phyloP scores from a whole-genome alignment of 2,113 vertebrate species.

The Thymallus thymallus region DNA sequence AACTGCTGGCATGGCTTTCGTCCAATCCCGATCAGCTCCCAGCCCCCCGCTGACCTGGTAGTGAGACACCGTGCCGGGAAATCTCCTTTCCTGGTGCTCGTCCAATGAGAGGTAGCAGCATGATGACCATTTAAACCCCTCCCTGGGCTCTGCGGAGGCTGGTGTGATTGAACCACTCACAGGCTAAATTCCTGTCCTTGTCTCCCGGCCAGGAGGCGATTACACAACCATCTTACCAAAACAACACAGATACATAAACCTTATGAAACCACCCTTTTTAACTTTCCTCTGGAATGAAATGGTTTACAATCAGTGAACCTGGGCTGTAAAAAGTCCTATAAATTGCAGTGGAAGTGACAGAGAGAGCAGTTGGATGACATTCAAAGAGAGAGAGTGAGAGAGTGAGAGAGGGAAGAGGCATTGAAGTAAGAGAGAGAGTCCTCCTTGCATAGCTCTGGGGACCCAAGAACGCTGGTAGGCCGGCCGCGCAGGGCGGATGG shows the following conservation, averaged over 20 bases:
- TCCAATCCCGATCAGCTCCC: constrained; percentile 49
- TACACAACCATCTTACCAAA: constrained; percentile 35
- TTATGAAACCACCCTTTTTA: constrained; percentile 27
- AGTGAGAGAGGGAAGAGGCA: constrained; percentile 15
- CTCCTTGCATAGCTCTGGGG: constrained; percentile 17
- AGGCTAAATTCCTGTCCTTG: constrained; percentile 31
- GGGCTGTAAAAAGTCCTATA: constrained; percentile 25
- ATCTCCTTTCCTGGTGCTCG: constrained; percentile 37
- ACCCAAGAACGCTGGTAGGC: constrained; percentile 43
- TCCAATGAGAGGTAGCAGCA: constrained; percentile 41
- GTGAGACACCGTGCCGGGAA: constrained; percentile 39
- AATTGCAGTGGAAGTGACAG: constrained; percentile 27
- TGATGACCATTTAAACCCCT: constrained; percentile 30
- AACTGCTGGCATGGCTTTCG: constrained; percentile 55
- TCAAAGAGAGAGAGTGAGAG: constrained; percentile 1
- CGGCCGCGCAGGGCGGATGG: constrained; percentile 15
- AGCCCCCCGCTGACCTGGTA: constrained; percentile 42
- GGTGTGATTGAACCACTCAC: constrained; percentile 37
- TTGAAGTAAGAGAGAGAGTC: background rate
- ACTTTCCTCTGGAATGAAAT: constrained; percentile 17
- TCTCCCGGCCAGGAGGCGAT: constrained; percentile 24
- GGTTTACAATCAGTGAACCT: constrained; percentile 19
- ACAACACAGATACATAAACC: constrained; percentile 19
- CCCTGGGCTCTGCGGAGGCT: constrained; percentile 18
- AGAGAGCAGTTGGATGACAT: constrained; percentile 25